Evolutionary conservation across 1,140 invertebrate species (phyloP), one percentile per base, ranked within the genome.

Genomic region (Mercenaria mercenaria): DNA sequence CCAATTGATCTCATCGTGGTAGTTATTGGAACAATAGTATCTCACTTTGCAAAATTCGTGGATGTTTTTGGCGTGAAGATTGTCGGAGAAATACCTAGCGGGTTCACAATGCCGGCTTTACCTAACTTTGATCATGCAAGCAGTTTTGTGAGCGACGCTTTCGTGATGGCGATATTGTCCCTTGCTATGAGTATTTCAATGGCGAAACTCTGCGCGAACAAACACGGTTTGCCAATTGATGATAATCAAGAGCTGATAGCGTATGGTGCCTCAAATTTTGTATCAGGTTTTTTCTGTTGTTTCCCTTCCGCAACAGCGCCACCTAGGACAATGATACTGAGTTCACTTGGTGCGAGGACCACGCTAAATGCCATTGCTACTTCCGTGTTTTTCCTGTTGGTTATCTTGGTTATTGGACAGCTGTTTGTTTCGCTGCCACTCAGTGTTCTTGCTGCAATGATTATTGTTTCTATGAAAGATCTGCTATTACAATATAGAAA

Each of bases 1-100:
- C 98, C 99, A 4, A 98, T 98, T 90, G 98, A 99, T 96, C 96
- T 99, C 87, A 96, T 99, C 6, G 97, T 97, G 0, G 97, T 96
- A 6, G 89, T 95, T 67, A 41, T 95, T 50, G 94, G 88, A 20
- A 95, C 96, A 13, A 69, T 95, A 23, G 88, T 95, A 23, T 96
- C 96, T 18, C 92, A 95, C 79, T 92, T 95, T 86, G 92, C 93
- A 13, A 92, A 94, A 64, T 89, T 96, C n/a, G 89, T 95, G 15
- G 79, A 93, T 15, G 88, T 91, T 0, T 96, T 95, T 74, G 76
- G 93, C 13, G 93, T 97, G 6, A 91, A 90, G 32, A 93, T 96
- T 52, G 96, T 97, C 11, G 93, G 95, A 11, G 72, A 93, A 26
- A 96, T 97, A 67, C 96, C 96, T n/a, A 91, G 89, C 81, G 96